A percentile compares a stretch with the other conserved stretches of the same genome.
Evolutionary conservation across 1,140 invertebrate genomes (phyloP).

Genomic region (Cotesia vestalis): DNA sequence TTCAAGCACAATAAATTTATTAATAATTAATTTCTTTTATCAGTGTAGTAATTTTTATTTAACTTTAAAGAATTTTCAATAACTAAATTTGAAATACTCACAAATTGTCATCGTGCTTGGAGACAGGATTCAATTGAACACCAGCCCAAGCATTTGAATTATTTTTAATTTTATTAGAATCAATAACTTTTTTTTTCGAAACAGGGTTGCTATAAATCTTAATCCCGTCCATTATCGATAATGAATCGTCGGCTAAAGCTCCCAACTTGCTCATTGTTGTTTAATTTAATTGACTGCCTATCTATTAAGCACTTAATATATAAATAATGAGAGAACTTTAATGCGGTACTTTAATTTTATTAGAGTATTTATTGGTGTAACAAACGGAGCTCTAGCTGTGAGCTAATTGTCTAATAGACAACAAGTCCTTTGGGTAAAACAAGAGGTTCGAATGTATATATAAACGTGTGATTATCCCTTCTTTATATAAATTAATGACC

Average conservation of each 20-base stretch:
- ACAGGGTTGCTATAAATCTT: neutral
- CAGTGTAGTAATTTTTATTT: too few species aligned
- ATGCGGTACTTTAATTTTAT: too few species aligned
- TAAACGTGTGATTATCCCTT: neutral
- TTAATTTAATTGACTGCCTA: neutral
- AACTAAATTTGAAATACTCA: constrained; percentile 9
- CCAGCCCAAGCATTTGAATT: constrained; percentile 23
- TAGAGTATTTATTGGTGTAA: too few species aligned
- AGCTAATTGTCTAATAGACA: neutral
- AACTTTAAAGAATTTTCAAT: too few species aligned
- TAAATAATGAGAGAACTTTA: too few species aligned
- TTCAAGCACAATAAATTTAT: too few species aligned
- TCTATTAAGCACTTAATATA: neutral
- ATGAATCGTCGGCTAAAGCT: constrained; percentile 39
- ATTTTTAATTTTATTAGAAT: neutral
- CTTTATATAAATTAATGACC: neutral
- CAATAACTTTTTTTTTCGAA: constrained; percentile 2
- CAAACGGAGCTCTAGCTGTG: too few species aligned
- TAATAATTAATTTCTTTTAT: too few species aligned
- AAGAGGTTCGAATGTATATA: neutral
- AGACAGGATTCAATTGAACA: constrained; percentile 43
- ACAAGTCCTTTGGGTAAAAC: neutral
- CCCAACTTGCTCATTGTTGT: constrained; percentile 40
- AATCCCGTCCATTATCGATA: constrained; percentile 35
- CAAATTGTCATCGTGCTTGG: constrained; percentile 39